Conservation (phyloP, 1,140 invertebrate species). For the Bombyx mandarina region DNA sequence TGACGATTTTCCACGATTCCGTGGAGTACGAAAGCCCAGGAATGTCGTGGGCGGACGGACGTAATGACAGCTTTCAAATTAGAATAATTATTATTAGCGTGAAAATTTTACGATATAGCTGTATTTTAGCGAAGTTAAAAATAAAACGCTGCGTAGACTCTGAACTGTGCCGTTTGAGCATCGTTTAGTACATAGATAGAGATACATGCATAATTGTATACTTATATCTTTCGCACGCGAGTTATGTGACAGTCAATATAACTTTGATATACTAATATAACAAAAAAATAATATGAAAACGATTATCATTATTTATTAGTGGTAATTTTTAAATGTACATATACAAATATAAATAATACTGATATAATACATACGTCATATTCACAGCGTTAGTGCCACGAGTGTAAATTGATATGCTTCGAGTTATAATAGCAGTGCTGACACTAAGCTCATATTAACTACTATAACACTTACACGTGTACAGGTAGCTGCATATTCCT, state of each 20-base stretch:
- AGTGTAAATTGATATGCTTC: too few species aligned
- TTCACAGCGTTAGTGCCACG: too few species aligned
- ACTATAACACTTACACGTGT: too few species aligned
- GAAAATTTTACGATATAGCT: conserved; percentile 15
- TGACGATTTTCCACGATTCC: conserved; percentile 3
- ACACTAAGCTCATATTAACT: too few species aligned
- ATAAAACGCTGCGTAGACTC: conserved; percentile 11
- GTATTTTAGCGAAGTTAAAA: conserved; percentile 17
- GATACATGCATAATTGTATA: background rate
- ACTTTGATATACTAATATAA: background rate
- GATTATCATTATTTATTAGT: too few species aligned
- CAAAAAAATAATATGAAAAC: too few species aligned
- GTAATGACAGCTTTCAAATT: conserved; percentile 16
- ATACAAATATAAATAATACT: too few species aligned
- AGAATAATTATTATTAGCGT: conserved; percentile 16
- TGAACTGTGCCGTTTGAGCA: conserved; percentile 4
- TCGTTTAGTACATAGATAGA: too few species aligned
- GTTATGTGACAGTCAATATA: background rate
- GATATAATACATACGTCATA: too few species aligned
- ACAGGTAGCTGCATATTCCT: too few species aligned
- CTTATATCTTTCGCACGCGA: background rate
- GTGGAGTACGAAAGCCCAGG: conserved; percentile 7
- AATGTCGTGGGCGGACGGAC: conserved; percentile 15
- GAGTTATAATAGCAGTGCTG: too few species aligned
- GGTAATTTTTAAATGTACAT: too few species aligned